Base-by-base conservation (phyloP, 2,113 vertebrate species). In the Forbesichthys papilliferus region DNA sequence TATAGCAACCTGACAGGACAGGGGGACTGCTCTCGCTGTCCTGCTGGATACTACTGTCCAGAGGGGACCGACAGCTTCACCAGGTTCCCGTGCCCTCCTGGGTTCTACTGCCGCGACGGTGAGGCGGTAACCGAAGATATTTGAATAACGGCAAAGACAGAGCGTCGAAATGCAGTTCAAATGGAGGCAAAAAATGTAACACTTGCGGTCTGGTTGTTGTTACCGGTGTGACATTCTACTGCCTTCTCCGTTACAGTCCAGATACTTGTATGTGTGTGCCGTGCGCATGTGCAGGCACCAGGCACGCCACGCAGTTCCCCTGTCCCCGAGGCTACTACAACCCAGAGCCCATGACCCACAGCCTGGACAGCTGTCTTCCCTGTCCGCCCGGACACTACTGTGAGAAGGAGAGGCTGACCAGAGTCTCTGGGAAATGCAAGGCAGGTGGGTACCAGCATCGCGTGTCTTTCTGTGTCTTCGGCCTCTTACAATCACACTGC, bases 311-410 rank as follows among this genome's bases (percentile, higher is more conserved):
- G 0, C 93, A 96, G 88, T 97, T 95, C 59, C 96, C 96, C 51
- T 98, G 97, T 73, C 96, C 97, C 49, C 92, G 94, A 27, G 96
- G 97, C 46, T 98, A 98, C 90, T 99, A 95, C 79, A 98, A 98
- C 87, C 96, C 96, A 0, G 96, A 99, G 57, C 77, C 89, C 13
- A 91, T 93, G 94, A 93, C 93, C 46, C 96, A 97, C 75, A 99
- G 95, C 79, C 74, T 96, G 88, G 97, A 99, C 68, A 96, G 96
- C 87, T 98, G 97, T 86, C 89, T 98, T 71, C 96, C 96, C 42
- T 99, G 96, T 71, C 95, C 93, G 0, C 93, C 96, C 2, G 96
- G 96, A 42, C 92, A 96, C 87, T 96, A 93, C 92, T 98, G 96
- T 11, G 93, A 94, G 52, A 91, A 94, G 79, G 96, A 98, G 85